Conservation (phyloP, 2,888 invertebrate genomes). For the Phyllotreta cruciferae region DNA sequence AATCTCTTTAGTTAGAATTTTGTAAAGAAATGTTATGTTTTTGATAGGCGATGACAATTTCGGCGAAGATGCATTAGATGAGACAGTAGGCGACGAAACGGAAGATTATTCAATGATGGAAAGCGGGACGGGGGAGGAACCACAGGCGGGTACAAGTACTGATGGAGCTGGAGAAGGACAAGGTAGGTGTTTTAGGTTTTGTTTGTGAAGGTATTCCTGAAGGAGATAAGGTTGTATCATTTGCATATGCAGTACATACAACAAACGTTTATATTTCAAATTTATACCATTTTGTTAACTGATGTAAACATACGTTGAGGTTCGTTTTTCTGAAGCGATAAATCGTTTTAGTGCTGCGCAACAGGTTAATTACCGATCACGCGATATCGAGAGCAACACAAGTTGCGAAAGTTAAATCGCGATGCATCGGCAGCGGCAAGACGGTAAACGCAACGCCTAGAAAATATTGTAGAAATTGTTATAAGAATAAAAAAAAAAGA, state of each 20-base stretch:
- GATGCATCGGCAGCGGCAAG: too few species aligned
- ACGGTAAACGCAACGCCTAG: too few species aligned
- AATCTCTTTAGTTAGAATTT: background rate
- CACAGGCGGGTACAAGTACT: constrained; percentile 57
- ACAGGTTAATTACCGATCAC: too few species aligned
- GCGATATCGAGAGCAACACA: too few species aligned
- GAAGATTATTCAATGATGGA: constrained; percentile 58
- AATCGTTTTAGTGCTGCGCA: too few species aligned
- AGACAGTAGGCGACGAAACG: constrained; percentile 52
- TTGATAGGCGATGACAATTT: constrained; percentile 49
- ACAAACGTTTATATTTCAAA: too few species aligned
- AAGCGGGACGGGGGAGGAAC: constrained; percentile 52
- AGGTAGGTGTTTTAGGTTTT: constrained; percentile 55
- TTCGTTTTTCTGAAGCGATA: too few species aligned
- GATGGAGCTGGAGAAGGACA: constrained; percentile 57
- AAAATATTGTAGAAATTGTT: too few species aligned
- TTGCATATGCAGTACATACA: background rate
- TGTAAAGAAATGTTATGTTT: background rate
- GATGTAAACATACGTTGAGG: too few species aligned
- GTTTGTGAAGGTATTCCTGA: constrained; percentile 30
- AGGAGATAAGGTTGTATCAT: constrained; percentile 17
- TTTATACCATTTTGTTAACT: too few species aligned
- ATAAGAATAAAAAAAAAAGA: too few species aligned
- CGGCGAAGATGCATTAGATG: constrained; percentile 53
- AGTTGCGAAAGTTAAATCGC: too few species aligned